phyloP scores from a whole-genome alignment of 2,113 vertebrate genomes.

The Neomonachus schauinslandi region DNA sequence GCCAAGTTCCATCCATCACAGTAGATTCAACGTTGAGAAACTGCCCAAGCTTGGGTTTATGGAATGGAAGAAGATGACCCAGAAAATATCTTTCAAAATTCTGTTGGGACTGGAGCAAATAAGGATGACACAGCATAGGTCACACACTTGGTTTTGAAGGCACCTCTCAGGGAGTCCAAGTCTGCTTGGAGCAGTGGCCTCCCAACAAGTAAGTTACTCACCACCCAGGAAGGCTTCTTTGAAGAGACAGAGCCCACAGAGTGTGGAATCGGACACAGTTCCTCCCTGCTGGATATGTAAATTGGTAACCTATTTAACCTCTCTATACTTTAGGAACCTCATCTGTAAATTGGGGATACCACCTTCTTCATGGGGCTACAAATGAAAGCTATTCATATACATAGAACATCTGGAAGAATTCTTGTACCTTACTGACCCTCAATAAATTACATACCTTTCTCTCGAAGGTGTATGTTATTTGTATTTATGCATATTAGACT shows the following conservation, averaged over 20 bases:
- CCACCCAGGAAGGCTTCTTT: neutral
- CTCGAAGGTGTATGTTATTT: neutral
- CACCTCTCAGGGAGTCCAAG: neutral
- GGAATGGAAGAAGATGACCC: neutral
- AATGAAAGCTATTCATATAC: neutral
- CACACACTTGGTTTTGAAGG: neutral
- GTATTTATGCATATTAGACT: slow-evolving; percentile 57
- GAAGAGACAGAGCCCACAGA: neutral
- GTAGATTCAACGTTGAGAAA: neutral
- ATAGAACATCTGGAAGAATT: slow-evolving; percentile 22
- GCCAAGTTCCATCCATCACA: neutral
- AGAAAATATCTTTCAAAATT: slow-evolving; percentile 26
- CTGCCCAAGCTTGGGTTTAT: neutral
- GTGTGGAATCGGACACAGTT: neutral
- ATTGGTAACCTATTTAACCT: neutral
- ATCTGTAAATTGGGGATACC: neutral
- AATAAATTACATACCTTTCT: neutral
- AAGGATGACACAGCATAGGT: neutral
- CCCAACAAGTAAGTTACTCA: neutral
- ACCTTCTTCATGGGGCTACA: neutral
- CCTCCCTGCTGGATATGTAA: neutral
- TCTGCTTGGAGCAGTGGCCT: neutral
- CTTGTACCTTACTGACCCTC: neutral
- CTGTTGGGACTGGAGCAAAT: neutral
- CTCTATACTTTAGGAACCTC: neutral